A percentile compares a stretch with the other conserved stretches of the same genome.
Conservation (phyloP, 2,113 vertebrate genomes). For the Malaclemys terrapin region DNA sequence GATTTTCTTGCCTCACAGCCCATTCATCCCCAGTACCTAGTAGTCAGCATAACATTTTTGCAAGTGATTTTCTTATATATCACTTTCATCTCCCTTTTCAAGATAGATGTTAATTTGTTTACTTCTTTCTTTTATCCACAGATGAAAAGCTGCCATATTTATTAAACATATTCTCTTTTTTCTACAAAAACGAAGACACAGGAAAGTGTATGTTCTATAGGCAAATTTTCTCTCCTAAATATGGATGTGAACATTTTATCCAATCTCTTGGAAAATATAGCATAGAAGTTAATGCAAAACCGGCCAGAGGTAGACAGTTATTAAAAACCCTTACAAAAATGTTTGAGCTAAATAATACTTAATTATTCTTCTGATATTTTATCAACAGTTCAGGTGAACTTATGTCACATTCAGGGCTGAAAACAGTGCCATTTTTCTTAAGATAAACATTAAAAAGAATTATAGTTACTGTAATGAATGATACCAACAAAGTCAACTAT, state of each 20-base stretch:
- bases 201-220: neutral
- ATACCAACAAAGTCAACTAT: neutral
- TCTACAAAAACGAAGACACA: neutral
- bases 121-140: neutral
- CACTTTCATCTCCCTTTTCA: neutral
- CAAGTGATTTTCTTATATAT: neutral
- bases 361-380: neutral
- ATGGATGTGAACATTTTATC: neutral
- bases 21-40: accelerated
- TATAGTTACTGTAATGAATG: accelerated
- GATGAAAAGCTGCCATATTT: neutral
- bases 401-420: neutral
- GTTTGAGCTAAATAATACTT: neutral
- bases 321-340: neutral
- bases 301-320: neutral
- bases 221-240: neutral
- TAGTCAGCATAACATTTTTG: neutral
- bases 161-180: neutral
- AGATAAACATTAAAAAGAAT: neutral
- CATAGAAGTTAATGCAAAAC: neutral
- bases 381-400: neutral
- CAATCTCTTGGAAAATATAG: neutral
- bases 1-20: neutral
- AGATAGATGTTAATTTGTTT: neutral
- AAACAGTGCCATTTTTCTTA: neutral